Conservation (phyloP, 2,113 vertebrate species). For the Ictalurus punctatus region DNA sequence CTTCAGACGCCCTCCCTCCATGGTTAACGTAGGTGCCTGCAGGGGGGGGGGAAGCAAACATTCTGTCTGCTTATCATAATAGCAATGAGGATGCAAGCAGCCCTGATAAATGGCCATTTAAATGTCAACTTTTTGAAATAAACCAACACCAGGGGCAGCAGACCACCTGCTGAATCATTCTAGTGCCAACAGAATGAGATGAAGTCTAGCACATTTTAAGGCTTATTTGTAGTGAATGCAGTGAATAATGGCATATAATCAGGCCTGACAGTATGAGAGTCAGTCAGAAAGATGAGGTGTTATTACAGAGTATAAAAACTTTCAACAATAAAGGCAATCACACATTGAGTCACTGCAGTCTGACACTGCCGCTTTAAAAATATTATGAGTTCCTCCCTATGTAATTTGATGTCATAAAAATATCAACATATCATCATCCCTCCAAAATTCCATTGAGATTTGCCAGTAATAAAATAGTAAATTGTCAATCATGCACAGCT, state of each 20-base stretch:
- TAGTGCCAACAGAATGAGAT: constrained; percentile 20
- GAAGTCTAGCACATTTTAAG: constrained; percentile 6
- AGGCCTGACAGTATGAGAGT: not conserved
- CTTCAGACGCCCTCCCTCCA: constrained; percentile 92
- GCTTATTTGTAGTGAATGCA: constrained; percentile 24
- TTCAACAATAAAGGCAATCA: constrained; percentile 16
- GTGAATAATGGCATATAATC: constrained; percentile 33
- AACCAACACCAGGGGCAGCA: constrained; percentile 19
- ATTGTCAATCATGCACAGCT: constrained; percentile 22
- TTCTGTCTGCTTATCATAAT: not conserved
- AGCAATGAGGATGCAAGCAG: not conserved
- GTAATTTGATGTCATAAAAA: constrained; percentile 17
- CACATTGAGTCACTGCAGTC: not conserved
- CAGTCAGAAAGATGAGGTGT: constrained; percentile 9
- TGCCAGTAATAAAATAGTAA: constrained; percentile 7
- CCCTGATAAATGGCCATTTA: not conserved
- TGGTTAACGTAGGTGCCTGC: constrained; percentile 90
- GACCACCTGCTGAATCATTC: constrained; percentile 43
- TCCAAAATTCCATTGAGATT: not conserved
- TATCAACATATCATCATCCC: constrained; percentile 4
- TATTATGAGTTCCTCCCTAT: not conserved
- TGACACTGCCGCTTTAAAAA: constrained; percentile 25
- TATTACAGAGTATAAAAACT: constrained; percentile 24
- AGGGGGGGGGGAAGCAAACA: not conserved
- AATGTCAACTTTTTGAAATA: not conserved